Evolutionary conservation across 2,797 vertebrate genomes (phyloP).

Genomic region (Myotis myotis): DNA sequence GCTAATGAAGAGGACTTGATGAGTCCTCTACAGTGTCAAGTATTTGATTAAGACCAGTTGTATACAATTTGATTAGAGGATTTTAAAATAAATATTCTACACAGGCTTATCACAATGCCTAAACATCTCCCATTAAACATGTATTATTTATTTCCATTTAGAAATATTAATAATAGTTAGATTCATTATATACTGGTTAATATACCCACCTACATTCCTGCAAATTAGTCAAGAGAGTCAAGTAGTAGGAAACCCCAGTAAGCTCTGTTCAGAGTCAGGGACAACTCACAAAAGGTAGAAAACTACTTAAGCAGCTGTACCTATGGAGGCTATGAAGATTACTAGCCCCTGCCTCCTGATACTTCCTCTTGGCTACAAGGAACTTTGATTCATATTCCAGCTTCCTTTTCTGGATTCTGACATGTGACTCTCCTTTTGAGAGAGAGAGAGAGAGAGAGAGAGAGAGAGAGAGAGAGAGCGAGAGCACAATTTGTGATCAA

Average conservation of each 20-base stretch:
- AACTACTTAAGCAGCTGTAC: not conserved
- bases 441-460: not conserved
- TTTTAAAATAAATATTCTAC: slow-evolving; percentile 14
- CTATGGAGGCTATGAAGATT: not conserved
- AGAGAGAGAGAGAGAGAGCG: not conserved
- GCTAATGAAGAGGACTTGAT: not conserved
- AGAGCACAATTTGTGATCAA: not conserved
- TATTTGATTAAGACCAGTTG: slow-evolving; percentile 8
- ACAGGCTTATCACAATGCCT: not conserved
- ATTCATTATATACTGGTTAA: not conserved
- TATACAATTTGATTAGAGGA: not conserved
- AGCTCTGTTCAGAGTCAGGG: not conserved
- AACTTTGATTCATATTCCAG: not conserved
- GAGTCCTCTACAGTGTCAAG: not conserved
- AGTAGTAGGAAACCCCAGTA: not conserved
- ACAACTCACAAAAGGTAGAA: not conserved
- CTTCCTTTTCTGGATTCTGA: not conserved
- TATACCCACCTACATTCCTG: not conserved
- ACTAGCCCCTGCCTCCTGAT: no score
- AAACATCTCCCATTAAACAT: not conserved
- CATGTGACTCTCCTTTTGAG: not conserved
- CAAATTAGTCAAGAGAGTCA: not conserved
- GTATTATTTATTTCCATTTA: not conserved
- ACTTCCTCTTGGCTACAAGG: not conserved
- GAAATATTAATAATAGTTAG: not conserved